These are phyloP conservation scores for Pantala flavescens DNA, from an alignment of 1,140 invertebrate species.

Conservation along the genomic window DNA sequence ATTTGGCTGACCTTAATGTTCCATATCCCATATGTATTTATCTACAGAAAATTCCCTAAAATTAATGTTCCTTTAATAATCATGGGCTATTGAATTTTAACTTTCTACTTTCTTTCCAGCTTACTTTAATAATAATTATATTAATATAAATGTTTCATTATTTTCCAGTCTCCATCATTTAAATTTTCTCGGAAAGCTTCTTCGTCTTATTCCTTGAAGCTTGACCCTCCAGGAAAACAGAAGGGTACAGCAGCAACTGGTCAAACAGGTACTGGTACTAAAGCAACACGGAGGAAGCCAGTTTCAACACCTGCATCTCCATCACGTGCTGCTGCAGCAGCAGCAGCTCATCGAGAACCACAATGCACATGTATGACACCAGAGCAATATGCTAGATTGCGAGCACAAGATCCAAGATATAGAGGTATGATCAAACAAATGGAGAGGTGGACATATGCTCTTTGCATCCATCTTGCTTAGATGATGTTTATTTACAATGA, in stretches of 20 bases:
- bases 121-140: too few relatives aligned
- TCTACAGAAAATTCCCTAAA: too few relatives aligned
- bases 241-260: slow-evolving; percentile 50
- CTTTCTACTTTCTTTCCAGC: too few relatives aligned
- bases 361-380: slow-evolving; percentile 93
- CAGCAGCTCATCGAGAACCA: slow-evolving; percentile 53
- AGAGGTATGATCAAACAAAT: too few relatives aligned
- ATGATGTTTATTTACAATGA: too few relatives aligned
- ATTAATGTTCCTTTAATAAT: too few relatives aligned
- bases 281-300: slow-evolving; percentile 64
- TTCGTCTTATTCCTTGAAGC: slow-evolving; percentile 87
- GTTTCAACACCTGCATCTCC: slow-evolving; percentile 89
- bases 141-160: slow-evolving; percentile 26
- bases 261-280: slow-evolving; percentile 20
- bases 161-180: slow-evolving; percentile 87
- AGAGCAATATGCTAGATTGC: slow-evolving; percentile 75
- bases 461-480: too few relatives aligned
- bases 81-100: too few relatives aligned
- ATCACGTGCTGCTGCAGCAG: slow-evolving; percentile 46
- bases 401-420: slow-evolving; percentile 74
- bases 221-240: slow-evolving; percentile 71
- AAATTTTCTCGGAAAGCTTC: slow-evolving; percentile 95
- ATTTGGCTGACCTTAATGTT: too few relatives aligned
- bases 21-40: too few relatives aligned
- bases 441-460: too few relatives aligned